Evolutionary conservation across 2,888 invertebrate species (phyloP).

Genomic region (Sinohyriopsis cumingii): DNA sequence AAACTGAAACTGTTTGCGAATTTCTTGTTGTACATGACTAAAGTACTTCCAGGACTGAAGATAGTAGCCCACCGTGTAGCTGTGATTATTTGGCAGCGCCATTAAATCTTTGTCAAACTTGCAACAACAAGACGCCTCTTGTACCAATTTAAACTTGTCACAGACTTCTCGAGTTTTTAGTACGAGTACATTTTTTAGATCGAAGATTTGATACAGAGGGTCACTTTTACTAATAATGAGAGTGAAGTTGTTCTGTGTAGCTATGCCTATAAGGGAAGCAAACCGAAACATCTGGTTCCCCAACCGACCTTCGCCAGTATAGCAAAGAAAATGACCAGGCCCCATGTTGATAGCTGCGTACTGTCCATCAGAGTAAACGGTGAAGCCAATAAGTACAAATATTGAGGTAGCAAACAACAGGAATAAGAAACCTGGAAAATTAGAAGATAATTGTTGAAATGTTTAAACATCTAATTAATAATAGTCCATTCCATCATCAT

Average conservation of each 20-base stretch:
- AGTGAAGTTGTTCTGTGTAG: constrained; percentile 14
- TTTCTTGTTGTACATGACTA: constrained; percentile 3
- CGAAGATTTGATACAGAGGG: constrained; percentile 4
- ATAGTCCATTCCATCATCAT: too few relatives aligned
- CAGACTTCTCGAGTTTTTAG: too few relatives aligned
- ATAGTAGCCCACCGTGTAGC: constrained; percentile 28
- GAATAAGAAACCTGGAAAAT: too few relatives aligned
- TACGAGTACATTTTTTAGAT: too few relatives aligned
- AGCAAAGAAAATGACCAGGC: too few relatives aligned
- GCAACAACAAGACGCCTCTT: neutral
- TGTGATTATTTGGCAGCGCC: constrained; percentile 1
- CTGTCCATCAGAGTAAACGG: too few relatives aligned
- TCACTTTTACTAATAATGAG: constrained; percentile 16
- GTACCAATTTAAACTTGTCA: neutral
- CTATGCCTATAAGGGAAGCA: constrained; percentile 34
- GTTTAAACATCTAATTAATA: too few relatives aligned
- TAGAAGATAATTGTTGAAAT: too few relatives aligned
- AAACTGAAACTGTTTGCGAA: constrained; percentile 23
- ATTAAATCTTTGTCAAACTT: neutral
- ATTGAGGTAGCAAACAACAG: too few relatives aligned
- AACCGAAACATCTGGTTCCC: constrained; percentile 42
- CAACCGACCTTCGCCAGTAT: constrained; percentile 14
- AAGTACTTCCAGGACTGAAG: constrained; percentile 39
- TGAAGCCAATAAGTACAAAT: too few relatives aligned
- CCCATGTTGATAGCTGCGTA: too few relatives aligned